phyloP scores from a whole-genome alignment of 2,797 vertebrate genomes.

The Rhincodon typus region DNA sequence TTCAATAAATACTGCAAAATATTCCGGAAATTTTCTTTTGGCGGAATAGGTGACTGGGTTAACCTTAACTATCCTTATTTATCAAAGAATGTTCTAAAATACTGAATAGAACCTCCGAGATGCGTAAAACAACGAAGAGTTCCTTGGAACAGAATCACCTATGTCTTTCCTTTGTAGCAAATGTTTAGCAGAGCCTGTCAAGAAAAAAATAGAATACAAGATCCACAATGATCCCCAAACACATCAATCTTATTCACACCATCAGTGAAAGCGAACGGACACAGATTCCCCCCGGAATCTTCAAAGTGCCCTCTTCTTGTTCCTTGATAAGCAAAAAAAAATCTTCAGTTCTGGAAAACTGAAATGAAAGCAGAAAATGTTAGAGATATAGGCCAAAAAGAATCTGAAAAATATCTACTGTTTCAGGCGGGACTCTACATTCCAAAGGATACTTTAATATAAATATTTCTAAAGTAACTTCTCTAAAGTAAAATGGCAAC shows the following conservation, averaged over 20 bases:
- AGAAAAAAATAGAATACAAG: neutral
- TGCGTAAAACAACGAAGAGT: neutral
- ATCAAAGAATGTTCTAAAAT: neutral
- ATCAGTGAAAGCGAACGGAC: neutral
- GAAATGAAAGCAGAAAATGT: neutral
- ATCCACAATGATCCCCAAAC: neutral
- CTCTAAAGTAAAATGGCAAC: neutral
- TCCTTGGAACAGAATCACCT: neutral
- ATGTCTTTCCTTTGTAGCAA: neutral
- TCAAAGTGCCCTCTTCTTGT: neutral
- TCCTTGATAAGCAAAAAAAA: neutral
- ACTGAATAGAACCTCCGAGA: neutral
- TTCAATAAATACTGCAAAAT: neutral
- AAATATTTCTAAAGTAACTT: neutral
- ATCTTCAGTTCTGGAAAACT: neutral
- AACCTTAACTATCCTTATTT: neutral
- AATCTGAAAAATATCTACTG: neutral
- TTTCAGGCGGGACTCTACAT: neutral
- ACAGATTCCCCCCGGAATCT: neutral
- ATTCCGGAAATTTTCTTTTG: neutral
- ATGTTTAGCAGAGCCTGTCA: neutral
- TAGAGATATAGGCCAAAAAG: neutral
- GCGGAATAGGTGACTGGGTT: neutral
- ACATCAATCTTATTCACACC: neutral
- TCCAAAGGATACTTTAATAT: neutral